Conservation (phyloP, 2,888 invertebrate species). For the Agrypnus murinus region DNA sequence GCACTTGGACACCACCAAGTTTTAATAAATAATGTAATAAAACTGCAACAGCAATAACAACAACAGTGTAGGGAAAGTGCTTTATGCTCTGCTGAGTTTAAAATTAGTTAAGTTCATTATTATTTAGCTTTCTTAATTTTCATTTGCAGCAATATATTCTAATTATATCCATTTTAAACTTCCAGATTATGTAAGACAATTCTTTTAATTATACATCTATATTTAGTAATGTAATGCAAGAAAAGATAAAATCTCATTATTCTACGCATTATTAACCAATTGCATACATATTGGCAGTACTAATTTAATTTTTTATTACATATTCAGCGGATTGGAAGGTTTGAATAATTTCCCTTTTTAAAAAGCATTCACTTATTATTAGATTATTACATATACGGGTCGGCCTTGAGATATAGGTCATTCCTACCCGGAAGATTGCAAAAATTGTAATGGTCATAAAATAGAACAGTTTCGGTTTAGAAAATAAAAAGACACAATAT, state of each 20-base stretch:
- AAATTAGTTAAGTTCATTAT: slow-evolving; percentile 35
- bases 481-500: background rate
- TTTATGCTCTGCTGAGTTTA: slow-evolving; percentile 37
- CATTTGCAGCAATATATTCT: slow-evolving; percentile 31
- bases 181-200: slow-evolving; percentile 32
- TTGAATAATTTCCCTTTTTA: slow-evolving; percentile 13
- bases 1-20: slow-evolving; percentile 23
- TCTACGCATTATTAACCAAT: no score
- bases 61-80: slow-evolving; percentile 46
- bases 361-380: slow-evolving; percentile 19
- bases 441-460: slow-evolving; percentile 21
- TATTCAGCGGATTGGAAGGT: background rate
- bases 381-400: no score
- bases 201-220: slow-evolving; percentile 31
- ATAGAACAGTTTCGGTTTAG: no score
- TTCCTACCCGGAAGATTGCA: slow-evolving; percentile 40
- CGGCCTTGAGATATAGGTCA: slow-evolving; percentile 37
- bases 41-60: slow-evolving; percentile 13
- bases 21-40: no score
- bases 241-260: no score
- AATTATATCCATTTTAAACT: background rate
- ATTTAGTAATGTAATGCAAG: no score
- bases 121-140: slow-evolving; percentile 37
- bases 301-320: no score
- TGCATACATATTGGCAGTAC: no score